Conservation (phyloP, 1,140 invertebrate genomes). For the Drosophila sturtevanti region DNA sequence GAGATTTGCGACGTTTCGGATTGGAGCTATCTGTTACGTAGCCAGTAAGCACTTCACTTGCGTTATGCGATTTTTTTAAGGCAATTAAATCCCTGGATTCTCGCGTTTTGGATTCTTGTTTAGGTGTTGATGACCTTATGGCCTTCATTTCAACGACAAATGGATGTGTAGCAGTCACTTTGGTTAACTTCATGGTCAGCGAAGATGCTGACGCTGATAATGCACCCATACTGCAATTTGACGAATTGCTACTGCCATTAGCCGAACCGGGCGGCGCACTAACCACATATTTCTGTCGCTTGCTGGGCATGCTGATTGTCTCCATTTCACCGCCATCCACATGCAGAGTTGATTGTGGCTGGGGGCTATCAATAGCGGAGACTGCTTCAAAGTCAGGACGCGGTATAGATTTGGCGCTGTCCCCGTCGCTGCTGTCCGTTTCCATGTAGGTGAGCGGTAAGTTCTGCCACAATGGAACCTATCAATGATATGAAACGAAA, state of each 20-base stretch:
- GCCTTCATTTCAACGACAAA: conserved; percentile 8
- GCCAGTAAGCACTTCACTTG: conserved; percentile 72
- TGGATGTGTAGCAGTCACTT: conserved; percentile 33
- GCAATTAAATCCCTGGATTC: conserved; percentile 59
- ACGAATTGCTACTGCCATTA: conserved; percentile 54
- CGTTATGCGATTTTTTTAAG: conserved; percentile 68
- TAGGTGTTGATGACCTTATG: conserved; percentile 45
- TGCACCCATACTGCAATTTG: conserved; percentile 48
- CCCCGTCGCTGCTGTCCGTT: conserved; percentile 66
- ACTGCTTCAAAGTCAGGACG: conserved; percentile 71
- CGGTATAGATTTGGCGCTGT: conserved; percentile 72
- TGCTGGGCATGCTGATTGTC: conserved; percentile 31
- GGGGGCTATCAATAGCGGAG: conserved; percentile 66
- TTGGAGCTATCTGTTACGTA: conserved; percentile 57
- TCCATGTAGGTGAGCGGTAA: conserved; percentile 30
- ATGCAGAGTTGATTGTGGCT: conserved; percentile 31
- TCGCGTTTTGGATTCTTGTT: conserved; percentile 28
- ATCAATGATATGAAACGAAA: background rate
- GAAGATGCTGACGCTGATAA: conserved; percentile 34
- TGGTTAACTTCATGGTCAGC: conserved; percentile 68
- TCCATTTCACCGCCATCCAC: conserved; percentile 43
- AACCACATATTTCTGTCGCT: conserved; percentile 66
- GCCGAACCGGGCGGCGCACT: conserved; percentile 56
- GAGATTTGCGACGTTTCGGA: conserved; percentile 62
- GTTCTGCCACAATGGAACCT: conserved; percentile 17